Evolutionary conservation across 2,888 invertebrate species (phyloP).

Genomic region (Lymantria monacha): DNA sequence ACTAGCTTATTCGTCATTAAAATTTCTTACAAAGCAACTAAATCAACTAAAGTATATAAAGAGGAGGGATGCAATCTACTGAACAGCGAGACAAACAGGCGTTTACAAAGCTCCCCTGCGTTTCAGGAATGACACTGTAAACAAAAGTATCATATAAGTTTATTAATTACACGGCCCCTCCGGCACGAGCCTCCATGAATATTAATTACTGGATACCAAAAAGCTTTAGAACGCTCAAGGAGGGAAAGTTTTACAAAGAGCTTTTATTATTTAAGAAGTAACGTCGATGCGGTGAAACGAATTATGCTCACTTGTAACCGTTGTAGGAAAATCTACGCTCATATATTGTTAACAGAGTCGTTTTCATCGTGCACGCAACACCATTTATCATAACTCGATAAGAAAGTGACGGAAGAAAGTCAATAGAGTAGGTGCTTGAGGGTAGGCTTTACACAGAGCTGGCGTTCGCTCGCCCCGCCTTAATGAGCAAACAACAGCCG

Average conservation of each 20-base stretch:
- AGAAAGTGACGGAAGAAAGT: conserved; percentile 81
- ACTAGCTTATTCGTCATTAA: conserved; percentile 15
- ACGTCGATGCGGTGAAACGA: conserved; percentile 73
- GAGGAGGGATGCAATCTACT: conserved; percentile 26
- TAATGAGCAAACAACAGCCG: conserved; percentile 58
- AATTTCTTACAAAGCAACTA: conserved; percentile 13
- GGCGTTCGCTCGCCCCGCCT: conserved; percentile 56
- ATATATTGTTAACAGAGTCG: conserved; percentile 32
- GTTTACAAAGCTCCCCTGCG: conserved; percentile 50
- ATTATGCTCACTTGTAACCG: conserved; percentile 56
- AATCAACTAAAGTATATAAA: conserved; percentile 22
- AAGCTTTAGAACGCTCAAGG: conserved; percentile 80
- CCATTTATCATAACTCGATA: conserved; percentile 78
- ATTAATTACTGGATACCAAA: conserved; percentile 81
- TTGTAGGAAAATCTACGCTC: conserved; percentile 43
- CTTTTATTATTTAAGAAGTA: conserved; percentile 82
- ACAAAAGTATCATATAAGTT: conserved; percentile 83
- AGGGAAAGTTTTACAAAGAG: conserved; percentile 83
- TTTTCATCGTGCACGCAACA: conserved; percentile 33
- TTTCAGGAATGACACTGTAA: conserved; percentile 78
- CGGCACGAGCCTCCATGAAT: conserved; percentile 79
- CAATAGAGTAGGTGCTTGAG: conserved; percentile 78
- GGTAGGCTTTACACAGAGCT: conserved; percentile 65
- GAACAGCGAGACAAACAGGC: conserved; percentile 44
- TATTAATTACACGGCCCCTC: conserved; percentile 81